Evolutionary conservation across 1,140 invertebrate species (phyloP).

Genomic region (Solenopsis invicta): DNA sequence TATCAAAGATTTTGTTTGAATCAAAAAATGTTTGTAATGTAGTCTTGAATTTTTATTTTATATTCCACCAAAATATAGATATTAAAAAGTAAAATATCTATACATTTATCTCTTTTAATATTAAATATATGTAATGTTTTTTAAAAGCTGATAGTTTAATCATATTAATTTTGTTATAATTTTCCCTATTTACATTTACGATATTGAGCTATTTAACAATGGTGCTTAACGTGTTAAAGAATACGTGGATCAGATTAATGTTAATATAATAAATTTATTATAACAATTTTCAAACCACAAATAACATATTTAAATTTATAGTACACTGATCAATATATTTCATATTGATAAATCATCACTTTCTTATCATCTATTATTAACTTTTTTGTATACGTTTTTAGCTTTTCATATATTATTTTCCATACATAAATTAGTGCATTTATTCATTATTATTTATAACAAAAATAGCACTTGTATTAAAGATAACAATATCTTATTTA

Average conservation of each 20-base stretch:
- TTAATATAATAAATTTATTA: constrained; percentile 12
- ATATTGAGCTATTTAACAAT: constrained; percentile 16
- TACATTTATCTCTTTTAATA: not conserved
- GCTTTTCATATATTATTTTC: not conserved
- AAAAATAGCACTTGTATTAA: not conserved
- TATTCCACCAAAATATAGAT: constrained; percentile 38
- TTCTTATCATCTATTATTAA: constrained; percentile 3
- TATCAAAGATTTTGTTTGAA: not conserved
- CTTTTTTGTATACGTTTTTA: not conserved
- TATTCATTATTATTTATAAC: constrained; percentile 11
- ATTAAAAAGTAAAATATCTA: not conserved
- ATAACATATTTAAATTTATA: constrained; percentile 9
- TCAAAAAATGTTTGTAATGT: not conserved
- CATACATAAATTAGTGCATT: not conserved
- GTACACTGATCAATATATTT: not conserved
- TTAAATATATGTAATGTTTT: constrained; percentile 10
- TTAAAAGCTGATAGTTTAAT: not conserved
- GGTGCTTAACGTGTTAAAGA: constrained; percentile 62
- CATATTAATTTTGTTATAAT: not conserved
- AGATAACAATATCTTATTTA: not conserved
- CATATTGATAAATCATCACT: not conserved
- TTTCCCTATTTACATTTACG: not conserved
- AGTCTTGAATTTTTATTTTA: constrained; percentile 47
- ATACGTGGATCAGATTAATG: constrained; percentile 1
- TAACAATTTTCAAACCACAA: not conserved